Base-by-base conservation (phyloP, 1,140 invertebrate genomes). In the Ceratitis capitata region DNA sequence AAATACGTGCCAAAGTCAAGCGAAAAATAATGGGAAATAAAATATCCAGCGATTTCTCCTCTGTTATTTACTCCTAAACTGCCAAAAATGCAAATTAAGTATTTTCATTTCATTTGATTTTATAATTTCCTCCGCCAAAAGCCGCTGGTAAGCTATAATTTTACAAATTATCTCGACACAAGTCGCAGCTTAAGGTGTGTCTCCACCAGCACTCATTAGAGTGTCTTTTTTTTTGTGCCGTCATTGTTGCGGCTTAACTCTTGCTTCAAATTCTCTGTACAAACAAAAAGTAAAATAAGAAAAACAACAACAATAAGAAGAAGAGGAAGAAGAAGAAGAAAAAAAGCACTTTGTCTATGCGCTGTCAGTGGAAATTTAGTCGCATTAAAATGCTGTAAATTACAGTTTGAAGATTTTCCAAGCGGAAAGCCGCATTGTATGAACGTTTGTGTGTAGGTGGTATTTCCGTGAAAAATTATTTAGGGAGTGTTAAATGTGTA, bases 311-410 rank as follows among this genome's bases (percentile, higher is more conserved):
- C n/a, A 35, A 64, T 3, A 64, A 26, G 29, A 6, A 61, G 29
- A 64, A 16, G 39, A 23, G n/a, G n/a, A 35, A 64, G 14, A 64
- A 26, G 29, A 6, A 61, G 29, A 64, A 16, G 39, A 23, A 45
- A 45, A 10, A 23, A 7, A 3, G 9, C 9, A 19, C 39, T 78
- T 78, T 45, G 35, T 78, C 26, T 14, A 39, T 10, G 10, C 19
- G 69, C 39, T 78, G 69, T 78, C 69, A 23, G 69, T 78, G 69
- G 69, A 78, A 78, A 78, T 45, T 78, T 78, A 78, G 69, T 78
- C 42, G 39, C 69, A 45, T 78, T 78, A 45, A 78, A 78, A 78
- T 78, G 69, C 69, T 42, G 69, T 45, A 78, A 78, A 78, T 78
- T 47, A 78, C 39, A 26, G 69, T 39, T 78, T 78, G n/a, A 32